Conservation (phyloP, 2,113 vertebrate species). For the Bombycilla garrulus region DNA sequence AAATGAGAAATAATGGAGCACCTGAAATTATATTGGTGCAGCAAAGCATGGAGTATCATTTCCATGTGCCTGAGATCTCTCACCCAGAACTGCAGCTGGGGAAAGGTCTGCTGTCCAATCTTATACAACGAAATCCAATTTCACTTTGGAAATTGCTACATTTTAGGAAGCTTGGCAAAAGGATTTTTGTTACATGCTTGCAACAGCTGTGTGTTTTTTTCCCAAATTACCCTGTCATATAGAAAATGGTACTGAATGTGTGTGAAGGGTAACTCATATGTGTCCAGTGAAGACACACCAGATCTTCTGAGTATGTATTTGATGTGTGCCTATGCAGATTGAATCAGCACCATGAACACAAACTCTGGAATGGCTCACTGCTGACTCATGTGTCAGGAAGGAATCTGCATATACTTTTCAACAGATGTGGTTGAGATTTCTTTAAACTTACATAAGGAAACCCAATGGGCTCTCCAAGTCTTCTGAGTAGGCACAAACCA, state of each 20-base stretch:
- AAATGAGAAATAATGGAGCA: background rate
- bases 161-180: background rate
- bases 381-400: background rate
- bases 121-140: background rate
- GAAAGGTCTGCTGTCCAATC: background rate
- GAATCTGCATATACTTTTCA: background rate
- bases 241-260: background rate
- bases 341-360: background rate
- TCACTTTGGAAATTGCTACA: background rate
- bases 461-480: background rate
- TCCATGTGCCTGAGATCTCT: background rate
- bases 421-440: background rate
- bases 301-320: background rate
- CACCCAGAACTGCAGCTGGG: background rate
- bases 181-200: background rate
- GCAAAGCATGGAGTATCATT: background rate
- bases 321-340: background rate
- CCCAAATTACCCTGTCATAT: background rate
- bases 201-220: background rate
- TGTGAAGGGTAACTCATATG: background rate
- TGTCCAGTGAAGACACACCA: background rate
- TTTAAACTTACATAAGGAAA: background rate
- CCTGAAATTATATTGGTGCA: background rate
- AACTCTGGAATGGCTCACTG: background rate
- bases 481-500: background rate